Percentiles rank a stretch among this genome's conserved stretches.
Evolutionary conservation across 2,113 vertebrate species (phyloP).

Genomic region (Hippolais icterina): DNA sequence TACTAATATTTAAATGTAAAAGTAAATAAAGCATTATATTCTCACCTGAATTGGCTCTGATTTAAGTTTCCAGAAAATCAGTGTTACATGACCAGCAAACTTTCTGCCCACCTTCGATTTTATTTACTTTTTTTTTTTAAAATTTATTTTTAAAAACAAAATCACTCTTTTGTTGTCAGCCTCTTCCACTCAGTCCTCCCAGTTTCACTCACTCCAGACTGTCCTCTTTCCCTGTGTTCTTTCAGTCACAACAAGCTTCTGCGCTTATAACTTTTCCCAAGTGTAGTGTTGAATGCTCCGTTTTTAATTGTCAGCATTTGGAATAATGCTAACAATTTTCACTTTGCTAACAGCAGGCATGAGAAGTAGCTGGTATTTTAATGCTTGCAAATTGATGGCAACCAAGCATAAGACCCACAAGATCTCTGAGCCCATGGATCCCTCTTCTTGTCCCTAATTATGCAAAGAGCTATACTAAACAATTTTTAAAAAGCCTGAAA

Average conservation of each 20-base stretch:
- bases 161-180: background rate
- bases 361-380: background rate
- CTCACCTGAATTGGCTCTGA: background rate
- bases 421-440: background rate
- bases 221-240: background rate
- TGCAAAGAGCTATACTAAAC: background rate
- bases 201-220: background rate
- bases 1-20: background rate
- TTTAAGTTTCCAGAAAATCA: background rate
- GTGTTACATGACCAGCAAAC: background rate
- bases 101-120: background rate
- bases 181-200: background rate
- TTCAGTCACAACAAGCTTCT: background rate
- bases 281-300: background rate
- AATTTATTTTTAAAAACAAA: background rate
- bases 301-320: background rate
- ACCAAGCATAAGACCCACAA: background rate
- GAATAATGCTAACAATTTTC: background rate
- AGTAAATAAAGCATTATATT: background rate
- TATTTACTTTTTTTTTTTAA: fast-evolving
- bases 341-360: background rate
- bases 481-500: background rate
- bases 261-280: background rate
- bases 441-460: background rate
- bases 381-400: background rate